These are phyloP conservation scores for Leptothorax acervorum DNA, from an alignment of 2,888 invertebrate species.

Conservation along the genomic window DNA sequence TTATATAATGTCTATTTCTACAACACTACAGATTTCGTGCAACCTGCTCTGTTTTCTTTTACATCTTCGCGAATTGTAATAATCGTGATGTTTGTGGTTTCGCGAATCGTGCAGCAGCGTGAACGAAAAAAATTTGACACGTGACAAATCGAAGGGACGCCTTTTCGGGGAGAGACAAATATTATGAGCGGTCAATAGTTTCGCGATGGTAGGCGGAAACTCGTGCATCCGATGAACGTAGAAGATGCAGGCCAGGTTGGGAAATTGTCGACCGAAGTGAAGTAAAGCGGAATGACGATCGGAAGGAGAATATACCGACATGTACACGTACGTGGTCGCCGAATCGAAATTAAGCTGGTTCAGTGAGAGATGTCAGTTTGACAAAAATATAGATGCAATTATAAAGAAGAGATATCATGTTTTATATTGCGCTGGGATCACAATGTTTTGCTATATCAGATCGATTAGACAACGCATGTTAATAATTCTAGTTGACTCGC, in stretches of 20 bases:
- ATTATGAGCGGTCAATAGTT: conserved; percentile 59
- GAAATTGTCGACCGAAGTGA: conserved; percentile 62
- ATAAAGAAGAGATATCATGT: conserved; percentile 6
- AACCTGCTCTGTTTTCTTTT: not conserved
- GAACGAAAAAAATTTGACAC: conserved; percentile 75
- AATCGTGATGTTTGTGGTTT: conserved; percentile 52
- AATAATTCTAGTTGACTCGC: not conserved
- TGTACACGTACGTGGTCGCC: conserved; percentile 7
- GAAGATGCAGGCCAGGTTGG: conserved; percentile 1
- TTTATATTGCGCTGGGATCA: not conserved
- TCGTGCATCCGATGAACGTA: not conserved
- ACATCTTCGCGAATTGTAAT: conserved; percentile 12
- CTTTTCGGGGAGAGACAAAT: conserved; percentile 57
- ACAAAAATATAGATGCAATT: conserved; percentile 60
- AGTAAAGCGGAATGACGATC: conserved; percentile 46
- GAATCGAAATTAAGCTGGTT: conserved; percentile 70
- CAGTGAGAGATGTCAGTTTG: conserved; percentile 64
- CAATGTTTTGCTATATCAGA: not conserved
- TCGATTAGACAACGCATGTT: not conserved
- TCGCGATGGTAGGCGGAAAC: not conserved
- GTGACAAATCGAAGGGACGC: conserved; percentile 77
- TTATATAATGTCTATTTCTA: not conserved
- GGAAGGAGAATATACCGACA: not conserved
- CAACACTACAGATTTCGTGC: not conserved
- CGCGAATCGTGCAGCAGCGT: conserved; percentile 49